Conservation (phyloP, 2,888 invertebrate genomes). For the Elmis aenea region DNA sequence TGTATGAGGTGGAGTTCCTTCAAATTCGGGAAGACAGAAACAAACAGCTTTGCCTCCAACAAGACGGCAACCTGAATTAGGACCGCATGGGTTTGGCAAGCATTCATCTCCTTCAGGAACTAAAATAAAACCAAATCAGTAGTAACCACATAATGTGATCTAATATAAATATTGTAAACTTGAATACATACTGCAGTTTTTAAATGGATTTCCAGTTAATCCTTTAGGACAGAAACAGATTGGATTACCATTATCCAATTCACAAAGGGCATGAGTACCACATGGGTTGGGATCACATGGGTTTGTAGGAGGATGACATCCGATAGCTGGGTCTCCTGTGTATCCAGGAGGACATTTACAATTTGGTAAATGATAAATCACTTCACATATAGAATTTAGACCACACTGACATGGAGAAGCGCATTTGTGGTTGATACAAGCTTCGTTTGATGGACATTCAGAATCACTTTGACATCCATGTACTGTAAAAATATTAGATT, state of each 20-base stretch:
- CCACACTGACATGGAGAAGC: slow-evolving; percentile 76
- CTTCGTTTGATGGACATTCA: slow-evolving; percentile 69
- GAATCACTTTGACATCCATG: slow-evolving; percentile 67
- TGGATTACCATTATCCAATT: slow-evolving; percentile 77
- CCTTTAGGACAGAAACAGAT: slow-evolving; percentile 88
- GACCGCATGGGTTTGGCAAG: slow-evolving; percentile 76
- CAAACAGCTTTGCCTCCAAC: slow-evolving; percentile 72
- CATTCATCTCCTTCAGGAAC: slow-evolving; percentile 87
- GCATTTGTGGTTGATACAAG: slow-evolving; percentile 73
- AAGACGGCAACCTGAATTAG: slow-evolving; percentile 75
- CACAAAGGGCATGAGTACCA: slow-evolving; percentile 79
- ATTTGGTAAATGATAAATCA: slow-evolving; percentile 69
- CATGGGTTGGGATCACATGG: slow-evolving; percentile 84
- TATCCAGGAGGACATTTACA: slow-evolving; percentile 83
- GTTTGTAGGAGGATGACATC: slow-evolving; percentile 69
- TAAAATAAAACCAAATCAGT: slow-evolving; percentile 39
- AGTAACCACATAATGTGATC: too few relatives aligned
- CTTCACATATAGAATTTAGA: slow-evolving; percentile 74
- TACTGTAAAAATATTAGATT: slow-evolving; percentile 40
- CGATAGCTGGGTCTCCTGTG: slow-evolving; percentile 67
- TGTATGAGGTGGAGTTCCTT: slow-evolving; percentile 73
- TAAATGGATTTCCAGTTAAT: slow-evolving; percentile 85
- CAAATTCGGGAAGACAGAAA: slow-evolving; percentile 83
- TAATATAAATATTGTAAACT: too few relatives aligned
- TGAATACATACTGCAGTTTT: slow-evolving; percentile 76